phyloP scores from a whole-genome alignment of 35 echinoderm and acorn worm genomes.

The Apostichopus parvimensis region DNA sequence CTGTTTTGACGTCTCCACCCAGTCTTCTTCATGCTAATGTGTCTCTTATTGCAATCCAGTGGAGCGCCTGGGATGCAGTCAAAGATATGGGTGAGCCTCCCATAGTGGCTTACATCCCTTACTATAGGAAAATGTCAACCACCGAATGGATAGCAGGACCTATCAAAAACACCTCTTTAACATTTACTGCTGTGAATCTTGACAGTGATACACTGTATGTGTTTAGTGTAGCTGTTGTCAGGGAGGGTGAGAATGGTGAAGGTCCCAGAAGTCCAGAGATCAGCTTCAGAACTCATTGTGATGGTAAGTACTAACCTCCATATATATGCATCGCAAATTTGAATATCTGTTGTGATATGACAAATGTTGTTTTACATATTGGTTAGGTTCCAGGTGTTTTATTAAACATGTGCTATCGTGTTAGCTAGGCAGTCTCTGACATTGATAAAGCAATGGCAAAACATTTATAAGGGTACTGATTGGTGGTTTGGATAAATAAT shows the following conservation, averaged over 20 bases:
- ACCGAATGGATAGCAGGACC: background rate
- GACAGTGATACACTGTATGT: conserved; percentile 41
- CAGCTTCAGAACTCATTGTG: background rate
- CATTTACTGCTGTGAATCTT: background rate
- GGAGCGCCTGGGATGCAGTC: conserved; percentile 5
- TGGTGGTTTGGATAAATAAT: no score
- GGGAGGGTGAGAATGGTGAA: conserved; percentile 58
- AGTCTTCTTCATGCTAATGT: background rate
- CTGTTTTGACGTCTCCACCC: background rate
- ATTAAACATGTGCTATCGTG: no score
- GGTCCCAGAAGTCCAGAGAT: conserved; percentile 29
- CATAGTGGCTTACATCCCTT: conserved; percentile 9
- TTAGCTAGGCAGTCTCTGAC: no score
- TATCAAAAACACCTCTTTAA: background rate
- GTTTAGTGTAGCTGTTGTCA: conserved; percentile 58
- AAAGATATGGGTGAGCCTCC: conserved; percentile 13
- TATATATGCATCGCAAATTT: no score
- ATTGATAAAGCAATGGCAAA: no score
- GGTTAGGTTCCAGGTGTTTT: no score
- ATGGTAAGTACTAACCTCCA: background rate
- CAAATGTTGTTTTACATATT: no score
- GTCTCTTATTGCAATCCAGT: background rate
- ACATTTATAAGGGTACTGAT: no score
- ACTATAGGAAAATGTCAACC: background rate
- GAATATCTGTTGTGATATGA: no score